These are phyloP conservation scores for Hippopotamus amphibius DNA, from an alignment of 2,113 vertebrate genomes.

Conservation along the genomic window DNA sequence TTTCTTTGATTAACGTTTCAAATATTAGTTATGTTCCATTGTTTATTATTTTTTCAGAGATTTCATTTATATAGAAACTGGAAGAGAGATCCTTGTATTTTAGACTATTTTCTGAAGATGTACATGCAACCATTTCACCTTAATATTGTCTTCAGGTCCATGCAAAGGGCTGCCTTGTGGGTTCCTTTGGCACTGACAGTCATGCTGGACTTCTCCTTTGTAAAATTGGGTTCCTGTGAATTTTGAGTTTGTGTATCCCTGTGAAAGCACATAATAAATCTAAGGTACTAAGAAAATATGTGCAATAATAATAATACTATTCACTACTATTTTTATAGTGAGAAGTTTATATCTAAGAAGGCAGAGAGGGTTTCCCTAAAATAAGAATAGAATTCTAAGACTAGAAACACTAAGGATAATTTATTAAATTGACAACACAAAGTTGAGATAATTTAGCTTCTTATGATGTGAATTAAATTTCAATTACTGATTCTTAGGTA, in stretches of 20 bases:
- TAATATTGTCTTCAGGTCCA: neutral
- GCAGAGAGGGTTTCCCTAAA: neutral
- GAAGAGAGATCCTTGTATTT: neutral
- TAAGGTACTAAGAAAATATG: neutral
- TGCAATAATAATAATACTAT: neutral
- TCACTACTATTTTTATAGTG: neutral
- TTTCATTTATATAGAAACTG: neutral
- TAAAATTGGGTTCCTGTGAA: neutral
- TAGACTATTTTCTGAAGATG: constrained; percentile 19
- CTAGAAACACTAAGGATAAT: neutral
- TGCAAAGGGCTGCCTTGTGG: neutral
- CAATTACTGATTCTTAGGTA: neutral
- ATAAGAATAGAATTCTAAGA: neutral
- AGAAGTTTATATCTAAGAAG: neutral
- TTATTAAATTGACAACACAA: neutral
- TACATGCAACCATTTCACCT: neutral
- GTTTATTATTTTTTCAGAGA: neutral
- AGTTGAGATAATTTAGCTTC: constrained; percentile 33
- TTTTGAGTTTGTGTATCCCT: neutral
- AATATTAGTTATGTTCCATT: neutral
- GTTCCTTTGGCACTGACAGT: neutral
- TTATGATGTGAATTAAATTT: neutral
- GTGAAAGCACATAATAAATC: neutral
- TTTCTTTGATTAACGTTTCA: neutral
- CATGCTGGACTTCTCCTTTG: neutral